Evolutionary conservation across 2,113 vertebrate genomes (phyloP), one percentile per base, ranked within the genome.

Genomic region (Pelecanus crispus): DNA sequence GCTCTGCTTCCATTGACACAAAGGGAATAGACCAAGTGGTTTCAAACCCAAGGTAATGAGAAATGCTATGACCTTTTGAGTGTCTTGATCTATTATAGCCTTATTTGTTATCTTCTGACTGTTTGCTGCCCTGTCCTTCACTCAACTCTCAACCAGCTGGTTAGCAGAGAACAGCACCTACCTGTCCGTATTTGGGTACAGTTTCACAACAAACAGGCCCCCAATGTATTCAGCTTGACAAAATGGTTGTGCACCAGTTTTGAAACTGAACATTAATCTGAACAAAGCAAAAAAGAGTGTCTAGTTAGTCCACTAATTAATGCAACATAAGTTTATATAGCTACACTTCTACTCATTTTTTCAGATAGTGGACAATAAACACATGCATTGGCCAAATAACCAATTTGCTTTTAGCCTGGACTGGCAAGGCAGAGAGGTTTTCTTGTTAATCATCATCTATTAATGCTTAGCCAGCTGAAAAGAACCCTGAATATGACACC

Each of bases 401-500:
- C 81, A 88, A 90, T 90, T 94, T 97, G 55, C 85, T 96, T 90
- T 94, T 78, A 90, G 82, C 36, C 34, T 68, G 40, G 31, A 86
- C 79, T 92, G 93, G 82, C 72, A 94, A 93, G 17, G 72, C 47
- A 84, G 44, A 86, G 45, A 67, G 55, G 26, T 77, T 91, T 91
- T 93, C 65, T 93, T 95, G 72, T 92, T 96, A 88, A 92, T 97
- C 88, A 94, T 81, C 87, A 78, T 78, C 92, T 90, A 93, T 92
- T 97, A 95, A 78, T 90, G 82, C 92, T 95, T 88, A 86, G 49
- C 63, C 80, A 93, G 93, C 94, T 92, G 92, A 93, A 95, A 81
- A 90, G 79, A 28, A 22, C 72, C 68, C 58, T 58, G 81, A 82
- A 49, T 75, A 91, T 87, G 75, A 92, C 77, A 89, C 75, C 22